Evolutionary conservation across 2,113 vertebrate genomes (phyloP).

Genomic region (Otocyon megalotis): DNA sequence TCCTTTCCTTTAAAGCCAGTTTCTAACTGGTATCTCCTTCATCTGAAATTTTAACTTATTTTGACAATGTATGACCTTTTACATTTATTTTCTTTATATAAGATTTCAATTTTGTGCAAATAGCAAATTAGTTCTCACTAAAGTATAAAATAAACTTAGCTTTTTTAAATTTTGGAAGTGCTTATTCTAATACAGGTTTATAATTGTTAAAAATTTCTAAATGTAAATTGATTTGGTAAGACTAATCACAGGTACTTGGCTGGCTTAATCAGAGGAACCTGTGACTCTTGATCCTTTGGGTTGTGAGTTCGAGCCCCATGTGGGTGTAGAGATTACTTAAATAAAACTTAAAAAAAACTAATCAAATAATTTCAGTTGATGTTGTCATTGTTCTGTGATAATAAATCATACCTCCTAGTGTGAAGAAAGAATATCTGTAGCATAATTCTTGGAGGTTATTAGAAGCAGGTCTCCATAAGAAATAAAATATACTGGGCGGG

Average conservation of each 20-base stretch:
- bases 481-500: background rate
- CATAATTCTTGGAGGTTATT: slow-evolving; percentile 5
- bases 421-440: background rate
- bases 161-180: slow-evolving; percentile 52
- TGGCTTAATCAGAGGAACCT: background rate
- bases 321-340: background rate
- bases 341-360: background rate
- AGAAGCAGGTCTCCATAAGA: background rate
- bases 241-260: background rate
- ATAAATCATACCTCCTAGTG: background rate
- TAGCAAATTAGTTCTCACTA: slow-evolving; percentile 45
- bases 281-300: background rate
- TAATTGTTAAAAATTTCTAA: slow-evolving; percentile 36
- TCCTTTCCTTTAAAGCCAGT: background rate
- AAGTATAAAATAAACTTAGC: slow-evolving; percentile 49
- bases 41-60: slow-evolving; percentile 34
- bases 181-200: slow-evolving; percentile 2
- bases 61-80: background rate
- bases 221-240: slow-evolving; percentile 25
- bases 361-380: background rate
- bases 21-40: slow-evolving; percentile 15
- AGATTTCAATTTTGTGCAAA: slow-evolving; percentile 10
- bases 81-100: slow-evolving; percentile 21
- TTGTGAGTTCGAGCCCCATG: background rate
- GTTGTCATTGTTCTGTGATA: background rate